These are phyloP conservation scores for Muricea muricata DNA, from an alignment of 92 coral and sea anemone genomes.

Conservation along the genomic window DNA sequence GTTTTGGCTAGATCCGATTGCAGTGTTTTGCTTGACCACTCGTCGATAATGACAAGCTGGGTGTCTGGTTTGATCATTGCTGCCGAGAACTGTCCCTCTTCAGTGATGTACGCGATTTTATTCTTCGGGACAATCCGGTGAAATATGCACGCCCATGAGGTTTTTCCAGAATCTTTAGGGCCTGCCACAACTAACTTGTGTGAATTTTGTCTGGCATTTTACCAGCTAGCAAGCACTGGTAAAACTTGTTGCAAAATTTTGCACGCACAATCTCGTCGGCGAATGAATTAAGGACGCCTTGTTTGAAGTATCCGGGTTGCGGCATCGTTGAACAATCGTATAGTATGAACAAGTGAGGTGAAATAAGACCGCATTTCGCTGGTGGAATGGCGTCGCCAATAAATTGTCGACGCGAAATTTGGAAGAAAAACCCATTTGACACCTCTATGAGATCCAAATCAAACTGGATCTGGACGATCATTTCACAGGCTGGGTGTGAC, in stretches of 20 bases:
- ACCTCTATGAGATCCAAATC: conserved; percentile 7
- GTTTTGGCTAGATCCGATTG: no score
- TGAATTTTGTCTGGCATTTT: no score
- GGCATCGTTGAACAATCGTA: background rate
- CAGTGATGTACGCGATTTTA: no score
- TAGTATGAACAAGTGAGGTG: conserved; percentile 1
- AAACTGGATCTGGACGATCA: background rate
- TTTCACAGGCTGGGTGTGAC: background rate
- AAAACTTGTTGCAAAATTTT: conserved; percentile 26
- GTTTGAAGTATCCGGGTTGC: conserved; percentile 21
- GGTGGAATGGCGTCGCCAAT: background rate
- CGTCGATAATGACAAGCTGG: no score
- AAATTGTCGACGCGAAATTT: background rate
- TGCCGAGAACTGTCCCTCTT: no score
- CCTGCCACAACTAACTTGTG: no score
- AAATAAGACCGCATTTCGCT: background rate
- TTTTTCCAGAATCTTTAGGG: no score
- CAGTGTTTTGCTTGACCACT: no score
- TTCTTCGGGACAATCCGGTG: no score
- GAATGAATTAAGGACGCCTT: conserved; percentile 35
- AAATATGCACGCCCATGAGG: no score
- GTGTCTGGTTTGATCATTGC: background rate
- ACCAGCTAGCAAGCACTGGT: no score
- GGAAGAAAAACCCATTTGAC: conserved; percentile 13
- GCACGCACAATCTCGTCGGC: conserved; percentile 11